Percentiles rank a stretch among this genome's conserved stretches.
These are phyloP conservation scores for Ceratosolen solmsi DNA, from an alignment of 1,140 invertebrate genomes.

Conservation along the genomic window DNA sequence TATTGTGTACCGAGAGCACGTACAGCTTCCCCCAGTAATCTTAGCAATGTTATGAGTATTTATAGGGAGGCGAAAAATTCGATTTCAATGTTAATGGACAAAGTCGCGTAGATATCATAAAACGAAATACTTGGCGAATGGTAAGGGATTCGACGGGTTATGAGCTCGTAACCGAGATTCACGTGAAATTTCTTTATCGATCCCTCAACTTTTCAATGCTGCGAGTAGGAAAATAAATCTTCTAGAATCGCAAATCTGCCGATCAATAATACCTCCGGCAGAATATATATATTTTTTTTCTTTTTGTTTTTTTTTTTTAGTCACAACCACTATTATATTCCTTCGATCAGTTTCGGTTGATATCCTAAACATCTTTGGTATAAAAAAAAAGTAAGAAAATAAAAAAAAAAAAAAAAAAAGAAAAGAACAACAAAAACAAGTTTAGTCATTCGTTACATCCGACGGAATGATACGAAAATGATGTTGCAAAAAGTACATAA, in stretches of 20 bases:
- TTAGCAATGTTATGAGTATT: not conserved
- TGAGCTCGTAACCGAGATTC: too few relatives aligned
- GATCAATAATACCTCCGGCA: too few relatives aligned
- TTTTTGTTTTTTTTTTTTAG: not conserved
- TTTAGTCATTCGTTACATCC: too few relatives aligned
- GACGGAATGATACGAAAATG: not conserved
- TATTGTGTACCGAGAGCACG: not conserved
- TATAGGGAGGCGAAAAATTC: not conserved
- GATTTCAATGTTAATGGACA: not conserved
- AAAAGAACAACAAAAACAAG: too few relatives aligned
- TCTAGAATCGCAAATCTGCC: too few relatives aligned
- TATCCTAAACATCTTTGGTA: not conserved
- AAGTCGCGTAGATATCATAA: not conserved
- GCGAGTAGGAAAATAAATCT: too few relatives aligned
- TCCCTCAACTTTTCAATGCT: not conserved
- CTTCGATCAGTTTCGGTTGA: not conserved
- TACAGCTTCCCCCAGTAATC: not conserved
- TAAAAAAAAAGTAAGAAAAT: too few relatives aligned
- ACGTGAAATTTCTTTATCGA: not conserved
- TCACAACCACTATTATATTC: not conserved
- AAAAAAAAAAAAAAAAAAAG: too few relatives aligned
- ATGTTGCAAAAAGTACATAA: not conserved
- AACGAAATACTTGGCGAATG: not conserved
- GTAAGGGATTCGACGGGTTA: not conserved
- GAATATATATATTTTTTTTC: too few relatives aligned